These are phyloP conservation scores for Cantharis rufa DNA, from an alignment of 2,888 invertebrate species.

Conservation along the genomic window DNA sequence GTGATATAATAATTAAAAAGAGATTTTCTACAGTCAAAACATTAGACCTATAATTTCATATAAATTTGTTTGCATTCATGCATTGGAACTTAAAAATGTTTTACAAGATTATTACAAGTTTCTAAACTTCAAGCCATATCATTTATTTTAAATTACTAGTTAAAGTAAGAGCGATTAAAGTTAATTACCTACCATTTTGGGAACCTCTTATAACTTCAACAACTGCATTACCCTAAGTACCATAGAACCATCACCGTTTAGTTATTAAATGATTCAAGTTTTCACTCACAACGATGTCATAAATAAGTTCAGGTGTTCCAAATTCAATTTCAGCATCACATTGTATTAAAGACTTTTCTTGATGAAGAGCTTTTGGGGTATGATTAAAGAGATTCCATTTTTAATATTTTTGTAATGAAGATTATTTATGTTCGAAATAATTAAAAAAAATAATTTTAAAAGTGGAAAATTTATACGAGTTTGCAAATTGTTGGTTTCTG, in stretches of 20 bases:
- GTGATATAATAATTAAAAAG: no score
- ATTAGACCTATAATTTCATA: not conserved
- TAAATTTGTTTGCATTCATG: not conserved
- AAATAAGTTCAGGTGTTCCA: conserved; percentile 42
- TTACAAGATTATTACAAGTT: not conserved
- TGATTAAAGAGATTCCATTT: conserved; percentile 9
- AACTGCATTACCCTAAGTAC: conserved; percentile 31
- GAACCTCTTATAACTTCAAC: conserved; percentile 16
- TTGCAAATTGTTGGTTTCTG: not conserved
- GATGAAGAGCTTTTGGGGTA: conserved; percentile 1
- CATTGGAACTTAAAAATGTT: not conserved
- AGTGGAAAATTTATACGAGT: not conserved
- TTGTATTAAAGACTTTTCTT: conserved; percentile 35
- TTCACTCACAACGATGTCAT: conserved; percentile 38
- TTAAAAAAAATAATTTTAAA: not conserved
- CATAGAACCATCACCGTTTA: conserved; percentile 31
- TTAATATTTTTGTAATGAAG: conserved; percentile 18
- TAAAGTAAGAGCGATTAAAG: conserved; percentile 15
- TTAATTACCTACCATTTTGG: conserved; percentile 14
- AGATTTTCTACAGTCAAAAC: no score
- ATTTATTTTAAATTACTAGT: conserved; percentile 15
- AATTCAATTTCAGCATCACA: conserved; percentile 43
- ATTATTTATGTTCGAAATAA: conserved; percentile 15
- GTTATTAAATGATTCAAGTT: conserved; percentile 38
- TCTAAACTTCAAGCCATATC: not conserved